Conservation (phyloP, 2,888 invertebrate species). For the Trilocha varians region DNA sequence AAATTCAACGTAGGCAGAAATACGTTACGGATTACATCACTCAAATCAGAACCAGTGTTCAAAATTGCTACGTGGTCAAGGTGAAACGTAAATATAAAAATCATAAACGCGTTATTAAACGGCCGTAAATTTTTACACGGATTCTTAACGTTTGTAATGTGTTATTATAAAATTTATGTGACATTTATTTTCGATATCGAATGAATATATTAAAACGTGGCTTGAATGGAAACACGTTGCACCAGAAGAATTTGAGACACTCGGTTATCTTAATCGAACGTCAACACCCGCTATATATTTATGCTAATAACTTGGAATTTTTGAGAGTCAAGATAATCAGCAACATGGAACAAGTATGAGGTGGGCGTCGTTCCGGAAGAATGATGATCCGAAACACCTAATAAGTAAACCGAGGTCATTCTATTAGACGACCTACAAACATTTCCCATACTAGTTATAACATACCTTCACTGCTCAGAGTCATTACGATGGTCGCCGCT, state of each 20-base stretch:
- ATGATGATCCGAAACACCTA: slow-evolving; percentile 32
- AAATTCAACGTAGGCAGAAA: no score
- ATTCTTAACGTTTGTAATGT: slow-evolving; percentile 15
- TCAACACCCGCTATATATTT: slow-evolving; percentile 34
- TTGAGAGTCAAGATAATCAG: slow-evolving; percentile 25
- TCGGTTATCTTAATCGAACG: slow-evolving; percentile 34
- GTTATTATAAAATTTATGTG: slow-evolving; percentile 17
- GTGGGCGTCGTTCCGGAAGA: slow-evolving; percentile 47
- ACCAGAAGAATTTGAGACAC: slow-evolving; percentile 19
- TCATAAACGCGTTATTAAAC: slow-evolving; percentile 26
- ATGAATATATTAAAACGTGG: slow-evolving; percentile 22
- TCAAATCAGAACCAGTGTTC: background rate
- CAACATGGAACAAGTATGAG: slow-evolving; percentile 33
- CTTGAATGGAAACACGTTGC: slow-evolving; percentile 12
- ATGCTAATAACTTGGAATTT: slow-evolving; percentile 46
- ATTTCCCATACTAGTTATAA: no score
- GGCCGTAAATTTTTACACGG: slow-evolving; percentile 17
- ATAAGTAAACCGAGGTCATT: slow-evolving; percentile 39
- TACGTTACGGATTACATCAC: no score
- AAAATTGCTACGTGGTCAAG: slow-evolving; percentile 39
- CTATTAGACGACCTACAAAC: no score
- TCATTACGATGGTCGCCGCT: no score
- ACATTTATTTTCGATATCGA: slow-evolving; percentile 13
- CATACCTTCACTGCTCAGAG: no score
- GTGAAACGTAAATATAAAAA: no score